Evolutionary conservation across 2,888 invertebrate genomes (phyloP), one percentile per base, ranked within the genome.

Genomic region (Netelia melanura): DNA sequence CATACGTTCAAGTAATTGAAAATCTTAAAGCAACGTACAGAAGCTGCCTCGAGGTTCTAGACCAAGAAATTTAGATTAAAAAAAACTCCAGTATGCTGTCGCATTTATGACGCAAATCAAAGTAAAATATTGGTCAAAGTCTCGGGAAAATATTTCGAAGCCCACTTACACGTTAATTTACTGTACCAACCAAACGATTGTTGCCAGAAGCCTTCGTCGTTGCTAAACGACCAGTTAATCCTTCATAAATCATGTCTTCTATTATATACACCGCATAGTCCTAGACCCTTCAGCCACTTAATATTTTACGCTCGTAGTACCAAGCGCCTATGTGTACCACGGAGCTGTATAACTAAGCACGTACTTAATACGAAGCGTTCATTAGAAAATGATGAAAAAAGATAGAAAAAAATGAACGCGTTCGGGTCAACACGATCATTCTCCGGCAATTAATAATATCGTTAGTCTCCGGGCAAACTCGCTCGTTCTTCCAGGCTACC

Each of bases 171-270:
- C 75, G n/a, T 72, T 81, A 65, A 80, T 76, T 61, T 52, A 76
- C 58, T 61, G 65, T 67, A 67, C 56, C 43, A 52, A 48, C 71
- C 68, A n/a, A 80, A 84, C 76, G 80, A 72, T 81, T 61, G 81
- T 81, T 76, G 72, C 43, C 67, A 3, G n/a, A 25, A 76, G 71
- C 52, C 44, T 67, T n/a, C 48, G 77, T 52, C 77, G 77, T 72
- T 23, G 68, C 84, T 64, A 62, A 84, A 68, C 72, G 76, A 72
- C 43, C 67, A 68, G 81, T 84, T 81, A 78, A 81, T 77, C 74
- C 68, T 68, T 72, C 77, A 84, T 84, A 84, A 84, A 81, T 84
- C 81, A 84, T 81, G 81, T 72, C 76, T 76, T 80, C 75, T 62
- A 54, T 76, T 62, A 62, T 14, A 54, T n/a, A 84, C 38, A 38